phyloP scores from a whole-genome alignment of 2,888 invertebrate genomes.

The Oligia strigilis region DNA sequence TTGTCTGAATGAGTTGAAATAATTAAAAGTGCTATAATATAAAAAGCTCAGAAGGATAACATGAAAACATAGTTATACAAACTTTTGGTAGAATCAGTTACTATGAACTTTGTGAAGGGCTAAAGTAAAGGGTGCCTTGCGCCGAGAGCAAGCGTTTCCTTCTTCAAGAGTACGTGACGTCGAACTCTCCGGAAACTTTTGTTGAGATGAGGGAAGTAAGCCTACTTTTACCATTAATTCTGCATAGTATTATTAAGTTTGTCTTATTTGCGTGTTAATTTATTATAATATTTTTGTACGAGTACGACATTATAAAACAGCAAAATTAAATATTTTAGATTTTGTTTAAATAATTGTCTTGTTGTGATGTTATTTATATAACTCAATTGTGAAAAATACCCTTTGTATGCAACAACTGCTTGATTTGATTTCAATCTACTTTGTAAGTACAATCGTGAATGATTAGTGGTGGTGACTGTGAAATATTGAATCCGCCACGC shows the following conservation, averaged over 20 bases:
- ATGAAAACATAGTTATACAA: background rate
- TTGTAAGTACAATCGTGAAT: constrained; percentile 83
- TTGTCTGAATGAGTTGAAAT: background rate
- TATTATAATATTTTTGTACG: background rate
- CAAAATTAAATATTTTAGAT: constrained; percentile 5
- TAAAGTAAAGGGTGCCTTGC: constrained; percentile 30
- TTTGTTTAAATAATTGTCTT: constrained; percentile 12
- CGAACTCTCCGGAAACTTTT: constrained; percentile 53
- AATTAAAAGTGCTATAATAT: background rate
- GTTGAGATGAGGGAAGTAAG: constrained; percentile 30
- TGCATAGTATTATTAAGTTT: constrained; percentile 16
- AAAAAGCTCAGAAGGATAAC: background rate
- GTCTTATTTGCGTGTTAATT: constrained; percentile 6
- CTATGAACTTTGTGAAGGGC: constrained; percentile 28
- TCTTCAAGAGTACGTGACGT: constrained; percentile 41
- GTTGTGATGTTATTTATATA: constrained; percentile 23
- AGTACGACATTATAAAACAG: background rate
- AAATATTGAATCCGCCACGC: constrained; percentile 86
- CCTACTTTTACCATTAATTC: constrained; percentile 24
- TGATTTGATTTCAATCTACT: constrained; percentile 81
- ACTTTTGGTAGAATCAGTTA: constrained; percentile 18
- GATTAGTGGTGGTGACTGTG: constrained; percentile 87
- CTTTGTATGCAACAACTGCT: constrained; percentile 59
- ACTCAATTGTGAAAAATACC: constrained; percentile 46
- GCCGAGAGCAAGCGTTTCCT: constrained; percentile 34